Base-by-base conservation (phyloP, 2,888 invertebrate genomes). In the Drosophila prolongata region DNA sequence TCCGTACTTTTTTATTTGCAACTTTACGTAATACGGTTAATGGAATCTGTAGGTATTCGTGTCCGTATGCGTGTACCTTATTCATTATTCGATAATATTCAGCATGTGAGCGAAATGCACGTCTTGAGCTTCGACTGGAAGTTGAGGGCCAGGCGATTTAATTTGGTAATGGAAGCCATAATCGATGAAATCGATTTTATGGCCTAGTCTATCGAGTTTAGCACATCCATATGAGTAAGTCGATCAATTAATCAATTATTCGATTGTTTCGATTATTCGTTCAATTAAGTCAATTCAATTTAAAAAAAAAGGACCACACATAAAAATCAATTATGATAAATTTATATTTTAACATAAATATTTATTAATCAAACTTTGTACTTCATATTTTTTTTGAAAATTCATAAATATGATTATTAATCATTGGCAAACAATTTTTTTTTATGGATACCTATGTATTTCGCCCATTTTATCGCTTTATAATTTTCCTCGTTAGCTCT, bases 71-170 rank as follows among this genome's bases (percentile, higher is more conserved):
- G 49, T 30, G n/a, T 19, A 30, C 14, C 46, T 65, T 66, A 66
- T 66, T 66, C 66, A 66, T 66, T 66, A 66, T 66, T 66, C 66
- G 66, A 66, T 66, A 66, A 66, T 66, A 66, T 66, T 66, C 67
- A 54, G 46, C 66, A 54, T 34, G 40, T n/a, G 1, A 38, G 34
- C 42, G 61, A 38, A 52, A 54, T 67, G 66, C 66, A 66, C 66
- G 53, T 66, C 46, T 66, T 66, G 46, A 35, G 52, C 6, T 46
- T 38, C 44, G 52, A 38, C 11, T 16, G 27, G 52, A 44, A 16
- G 24, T 35, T 2, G 24, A 16, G 30, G 37, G n/a, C 35, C 16
- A 11, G n/a, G 53, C 46, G 27, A 40, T 66, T 66, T 46, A 66
- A 66, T 66, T 66, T 66, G 40, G 46, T 66, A 66, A 66, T 66